Evolutionary conservation across 2,113 vertebrate species (phyloP), one percentile per base, ranked within the genome.

Genomic region (Tychaedon coryphoeus): DNA sequence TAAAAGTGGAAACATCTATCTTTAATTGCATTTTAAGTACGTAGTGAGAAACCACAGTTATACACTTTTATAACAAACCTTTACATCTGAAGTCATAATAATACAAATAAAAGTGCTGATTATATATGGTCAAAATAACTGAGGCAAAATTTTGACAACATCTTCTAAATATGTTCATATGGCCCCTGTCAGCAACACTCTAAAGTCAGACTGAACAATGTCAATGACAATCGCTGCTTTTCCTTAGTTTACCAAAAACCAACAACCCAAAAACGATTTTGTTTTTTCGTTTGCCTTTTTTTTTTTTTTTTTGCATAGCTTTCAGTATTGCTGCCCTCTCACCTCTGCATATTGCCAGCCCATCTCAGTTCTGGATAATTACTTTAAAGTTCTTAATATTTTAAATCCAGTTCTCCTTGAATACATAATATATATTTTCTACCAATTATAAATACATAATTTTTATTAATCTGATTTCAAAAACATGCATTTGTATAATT

Each of bases 401-500:
- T 91, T 94, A 93, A 92, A 93, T 96, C 85, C 86, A 86, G 54
- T 95, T 96, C 85, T 97, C 83, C 96, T 97, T 93, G 96, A 94
- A 96, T 97, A 98, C 97, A 98, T 96, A 89, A 96, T 97, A 97
- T 97, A 97, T 96, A 90, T 93, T 97, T 97, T 96, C 95, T 98
- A 98, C 97, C 96, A 96, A 96, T 97, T 97, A 98, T 98, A 97
- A 97, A 98, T 98, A 98, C 97, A 97, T 97, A 13, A 34, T 97
- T 97, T 98, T 97, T 76, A 97, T 96, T 97, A 83, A 95, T 97
- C 94, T 96, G 96, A 93, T 97, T 97, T 98, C 96, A 93, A 95
- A 97, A 97, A 97, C 98, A 98, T 98, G 98, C 98, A 98, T 97
- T 98, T 97, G 93, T 96, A 97, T 98, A 97, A 95, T 97, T 96